Conservation (phyloP, 2,113 vertebrate genomes). For the Gnathonemus longibarbis region DNA sequence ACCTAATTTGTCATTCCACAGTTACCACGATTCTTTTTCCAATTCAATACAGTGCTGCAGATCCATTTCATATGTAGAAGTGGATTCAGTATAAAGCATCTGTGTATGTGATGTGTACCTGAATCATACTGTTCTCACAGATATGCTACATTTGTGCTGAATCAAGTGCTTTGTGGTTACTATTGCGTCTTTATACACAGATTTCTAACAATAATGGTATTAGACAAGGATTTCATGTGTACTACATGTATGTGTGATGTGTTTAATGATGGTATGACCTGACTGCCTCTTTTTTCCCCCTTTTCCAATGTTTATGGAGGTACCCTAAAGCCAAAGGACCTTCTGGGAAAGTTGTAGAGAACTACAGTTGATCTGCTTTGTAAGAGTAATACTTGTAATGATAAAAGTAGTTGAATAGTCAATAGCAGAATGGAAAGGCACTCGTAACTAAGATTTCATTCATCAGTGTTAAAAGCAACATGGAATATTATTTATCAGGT, state of each 20-base stretch:
- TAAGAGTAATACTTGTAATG: background rate
- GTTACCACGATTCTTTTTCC: background rate
- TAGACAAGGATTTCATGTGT: background rate
- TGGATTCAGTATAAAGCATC: background rate
- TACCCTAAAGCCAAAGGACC: conserved; percentile 29
- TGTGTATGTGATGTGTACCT: background rate
- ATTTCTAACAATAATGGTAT: background rate
- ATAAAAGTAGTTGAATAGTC: background rate
- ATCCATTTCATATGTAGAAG: background rate
- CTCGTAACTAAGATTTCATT: background rate
- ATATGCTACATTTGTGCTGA: background rate
- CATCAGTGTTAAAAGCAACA: background rate
- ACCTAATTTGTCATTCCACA: background rate
- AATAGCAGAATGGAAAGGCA: background rate
- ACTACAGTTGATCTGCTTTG: conserved; percentile 1
- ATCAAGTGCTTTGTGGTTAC: background rate
- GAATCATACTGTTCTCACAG: background rate
- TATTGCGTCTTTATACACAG: background rate
- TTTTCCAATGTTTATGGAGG: conserved; percentile 37
- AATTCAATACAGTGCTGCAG: background rate
- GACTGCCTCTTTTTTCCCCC: conserved; percentile 26
- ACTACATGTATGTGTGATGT: conserved; percentile 9
- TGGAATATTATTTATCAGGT: background rate
- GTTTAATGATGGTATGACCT: conserved; percentile 11
- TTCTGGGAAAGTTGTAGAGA: conserved; percentile 13